Conservation (phyloP, 2,797 vertebrate species). For the Delichon dasypus region DNA sequence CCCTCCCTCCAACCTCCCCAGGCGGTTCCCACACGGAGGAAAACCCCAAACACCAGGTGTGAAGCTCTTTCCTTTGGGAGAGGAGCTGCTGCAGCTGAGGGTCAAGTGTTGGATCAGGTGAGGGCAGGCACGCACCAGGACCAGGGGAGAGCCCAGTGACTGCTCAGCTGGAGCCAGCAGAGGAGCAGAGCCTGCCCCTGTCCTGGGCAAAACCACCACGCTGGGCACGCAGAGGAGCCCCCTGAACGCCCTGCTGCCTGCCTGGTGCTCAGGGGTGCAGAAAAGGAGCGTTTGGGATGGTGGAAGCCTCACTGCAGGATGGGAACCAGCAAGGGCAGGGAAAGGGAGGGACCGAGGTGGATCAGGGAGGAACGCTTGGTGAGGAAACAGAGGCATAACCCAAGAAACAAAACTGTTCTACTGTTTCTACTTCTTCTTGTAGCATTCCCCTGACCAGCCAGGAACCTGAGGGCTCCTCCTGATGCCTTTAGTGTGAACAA, state of each 20-base stretch:
- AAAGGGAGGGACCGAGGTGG: not conserved
- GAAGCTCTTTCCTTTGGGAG: not conserved
- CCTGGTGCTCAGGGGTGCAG: not conserved
- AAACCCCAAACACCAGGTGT: not conserved
- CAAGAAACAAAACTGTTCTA: accelerated
- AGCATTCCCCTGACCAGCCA: not conserved
- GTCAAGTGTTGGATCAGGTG: accelerated
- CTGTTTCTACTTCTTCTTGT: not conserved
- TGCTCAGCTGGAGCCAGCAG: not conserved
- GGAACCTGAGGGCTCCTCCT: not conserved
- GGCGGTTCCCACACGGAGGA: not conserved
- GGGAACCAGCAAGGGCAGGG: not conserved
- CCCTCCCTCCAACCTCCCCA: accelerated
- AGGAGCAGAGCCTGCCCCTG: not conserved
- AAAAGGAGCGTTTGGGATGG: not conserved
- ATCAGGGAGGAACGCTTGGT: not conserved
- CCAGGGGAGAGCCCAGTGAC: not conserved
- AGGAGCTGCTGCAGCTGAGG: not conserved
- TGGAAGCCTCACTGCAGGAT: not conserved
- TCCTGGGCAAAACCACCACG: not conserved
- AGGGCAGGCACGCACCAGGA: not conserved
- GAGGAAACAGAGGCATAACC: not conserved
- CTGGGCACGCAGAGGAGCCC: accelerated
- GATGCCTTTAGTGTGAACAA: not conserved
- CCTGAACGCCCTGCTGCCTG: accelerated